phyloP scores from a whole-genome alignment of 2,113 vertebrate species.

The Chaenocephalus aceratus region DNA sequence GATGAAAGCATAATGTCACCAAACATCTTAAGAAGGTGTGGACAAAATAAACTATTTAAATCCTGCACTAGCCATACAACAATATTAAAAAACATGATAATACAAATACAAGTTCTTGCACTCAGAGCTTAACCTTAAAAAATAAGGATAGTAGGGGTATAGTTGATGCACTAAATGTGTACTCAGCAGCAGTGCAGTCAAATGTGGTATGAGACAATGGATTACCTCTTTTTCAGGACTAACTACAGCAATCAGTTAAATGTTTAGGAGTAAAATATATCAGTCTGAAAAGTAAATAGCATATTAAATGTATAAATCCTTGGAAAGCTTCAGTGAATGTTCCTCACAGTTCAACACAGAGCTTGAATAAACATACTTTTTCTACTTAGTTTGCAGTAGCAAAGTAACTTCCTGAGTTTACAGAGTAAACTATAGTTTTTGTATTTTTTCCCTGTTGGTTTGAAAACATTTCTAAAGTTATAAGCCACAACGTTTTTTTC shows the following conservation, averaged over 20 bases:
- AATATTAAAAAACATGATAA: background rate
- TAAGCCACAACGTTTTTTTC: background rate
- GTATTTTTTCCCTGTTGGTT: background rate
- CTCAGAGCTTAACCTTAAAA: background rate
- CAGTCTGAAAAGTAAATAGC: background rate
- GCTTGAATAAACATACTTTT: conserved; percentile 1
- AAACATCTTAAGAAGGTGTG: background rate
- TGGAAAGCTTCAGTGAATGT: background rate
- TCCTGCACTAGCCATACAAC: background rate
- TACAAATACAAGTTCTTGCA: background rate
- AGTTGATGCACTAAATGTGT: background rate
- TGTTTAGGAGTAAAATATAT: background rate
- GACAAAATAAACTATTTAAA: background rate
- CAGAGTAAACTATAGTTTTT: conserved; percentile 7
- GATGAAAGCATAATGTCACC: background rate
- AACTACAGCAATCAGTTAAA: background rate
- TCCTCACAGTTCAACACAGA: background rate
- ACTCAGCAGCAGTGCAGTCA: background rate
- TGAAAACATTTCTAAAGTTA: conserved; percentile 1
- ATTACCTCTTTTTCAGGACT: background rate
- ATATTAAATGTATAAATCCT: background rate
- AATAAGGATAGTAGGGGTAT: background rate
- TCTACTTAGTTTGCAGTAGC: background rate
- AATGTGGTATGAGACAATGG: background rate
- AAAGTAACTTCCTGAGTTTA: background rate